phyloP scores from a whole-genome alignment of 2,113 vertebrate species.

The Sula dactylatra region DNA sequence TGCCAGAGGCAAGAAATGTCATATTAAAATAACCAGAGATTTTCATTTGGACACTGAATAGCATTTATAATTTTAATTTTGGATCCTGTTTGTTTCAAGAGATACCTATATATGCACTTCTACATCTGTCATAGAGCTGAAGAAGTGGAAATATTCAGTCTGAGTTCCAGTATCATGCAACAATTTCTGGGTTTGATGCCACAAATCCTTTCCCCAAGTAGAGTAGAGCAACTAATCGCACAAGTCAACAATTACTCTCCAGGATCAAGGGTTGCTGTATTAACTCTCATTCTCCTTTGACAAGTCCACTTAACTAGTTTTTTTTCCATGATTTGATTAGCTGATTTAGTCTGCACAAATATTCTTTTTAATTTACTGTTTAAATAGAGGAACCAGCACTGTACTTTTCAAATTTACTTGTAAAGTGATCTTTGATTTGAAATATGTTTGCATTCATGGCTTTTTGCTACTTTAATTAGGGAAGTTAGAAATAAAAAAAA shows the following conservation, averaged over 20 bases:
- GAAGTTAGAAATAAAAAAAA: background rate
- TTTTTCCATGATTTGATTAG: background rate
- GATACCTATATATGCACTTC: background rate
- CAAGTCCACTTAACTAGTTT: constrained; percentile 16
- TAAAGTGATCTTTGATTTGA: background rate
- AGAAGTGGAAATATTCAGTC: background rate
- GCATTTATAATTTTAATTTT: background rate
- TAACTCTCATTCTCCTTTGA: background rate
- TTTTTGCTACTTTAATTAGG: background rate
- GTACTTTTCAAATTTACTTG: background rate
- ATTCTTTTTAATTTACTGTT: background rate
- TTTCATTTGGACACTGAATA: background rate
- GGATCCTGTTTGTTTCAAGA: background rate
- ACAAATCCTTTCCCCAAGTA: background rate
- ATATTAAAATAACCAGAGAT: background rate
- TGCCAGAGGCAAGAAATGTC: background rate
- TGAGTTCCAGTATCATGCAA: background rate
- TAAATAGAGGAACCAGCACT: background rate
- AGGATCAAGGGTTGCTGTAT: background rate
- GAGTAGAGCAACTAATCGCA: background rate
- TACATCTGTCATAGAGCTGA: background rate
- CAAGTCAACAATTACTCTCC: background rate
- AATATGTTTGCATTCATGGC: background rate
- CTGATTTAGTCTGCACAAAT: background rate
- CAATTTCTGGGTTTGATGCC: background rate